Evolutionary conservation across 2,113 vertebrate species (phyloP).

Genomic region (Chaetops frenatus): DNA sequence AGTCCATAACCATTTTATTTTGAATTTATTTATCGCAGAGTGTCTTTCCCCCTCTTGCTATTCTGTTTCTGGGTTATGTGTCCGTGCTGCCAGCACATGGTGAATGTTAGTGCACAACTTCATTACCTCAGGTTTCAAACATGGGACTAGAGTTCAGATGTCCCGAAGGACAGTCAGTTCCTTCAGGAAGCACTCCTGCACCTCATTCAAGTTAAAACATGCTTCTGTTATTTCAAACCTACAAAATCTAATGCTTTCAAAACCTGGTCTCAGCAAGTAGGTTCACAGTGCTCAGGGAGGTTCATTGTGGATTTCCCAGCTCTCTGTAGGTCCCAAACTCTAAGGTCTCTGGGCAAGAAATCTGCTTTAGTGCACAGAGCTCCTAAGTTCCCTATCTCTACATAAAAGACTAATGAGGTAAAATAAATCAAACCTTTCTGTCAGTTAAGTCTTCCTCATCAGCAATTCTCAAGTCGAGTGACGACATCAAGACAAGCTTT

Average conservation of each 20-base stretch:
- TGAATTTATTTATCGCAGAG: background rate
- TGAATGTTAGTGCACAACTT: background rate
- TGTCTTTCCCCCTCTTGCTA: background rate
- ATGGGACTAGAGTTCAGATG: rapidly evolving
- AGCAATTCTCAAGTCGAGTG: background rate
- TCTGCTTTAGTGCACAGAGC: background rate
- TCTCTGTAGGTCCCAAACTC: background rate
- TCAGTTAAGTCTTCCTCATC: background rate
- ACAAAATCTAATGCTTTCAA: background rate
- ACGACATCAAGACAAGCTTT: background rate
- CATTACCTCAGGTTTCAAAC: background rate
- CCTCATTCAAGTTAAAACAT: background rate
- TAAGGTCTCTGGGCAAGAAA: background rate
- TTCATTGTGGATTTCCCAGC: background rate
- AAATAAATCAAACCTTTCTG: background rate
- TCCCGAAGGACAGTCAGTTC: background rate
- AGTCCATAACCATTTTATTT: background rate
- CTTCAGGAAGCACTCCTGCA: background rate
- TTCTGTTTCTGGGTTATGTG: background rate
- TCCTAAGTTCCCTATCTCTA: background rate
- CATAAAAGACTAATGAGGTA: background rate
- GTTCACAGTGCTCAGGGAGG: background rate
- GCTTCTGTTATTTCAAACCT: background rate
- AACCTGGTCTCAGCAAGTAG: rapidly evolving
- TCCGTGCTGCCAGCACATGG: background rate